Conservation (phyloP, 2,888 invertebrate species). For the Sphecodes monilicornis region DNA sequence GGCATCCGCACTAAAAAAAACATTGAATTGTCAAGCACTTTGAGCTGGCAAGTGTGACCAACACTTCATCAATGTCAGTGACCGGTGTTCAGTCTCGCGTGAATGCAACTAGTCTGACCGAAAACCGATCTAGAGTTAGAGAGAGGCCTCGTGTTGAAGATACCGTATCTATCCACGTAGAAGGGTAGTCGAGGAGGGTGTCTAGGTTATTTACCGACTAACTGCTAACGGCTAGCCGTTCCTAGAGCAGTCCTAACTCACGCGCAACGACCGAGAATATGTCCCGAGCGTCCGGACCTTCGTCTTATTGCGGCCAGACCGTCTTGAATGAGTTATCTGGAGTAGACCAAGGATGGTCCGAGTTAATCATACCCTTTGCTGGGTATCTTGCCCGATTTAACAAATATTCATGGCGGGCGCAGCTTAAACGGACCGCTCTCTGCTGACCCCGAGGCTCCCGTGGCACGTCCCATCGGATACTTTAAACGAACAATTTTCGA, state of each 20-base stretch:
- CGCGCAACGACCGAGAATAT: slow-evolving; percentile 77
- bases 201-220: slow-evolving; percentile 76
- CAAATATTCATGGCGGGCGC: slow-evolving; percentile 35
- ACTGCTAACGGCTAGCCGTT: slow-evolving; percentile 67
- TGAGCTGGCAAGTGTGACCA: background rate
- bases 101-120: slow-evolving; percentile 34
- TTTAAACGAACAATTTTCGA: background rate
- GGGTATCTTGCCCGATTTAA: background rate
- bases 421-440: background rate
- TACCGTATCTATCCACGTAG: slow-evolving; percentile 43
- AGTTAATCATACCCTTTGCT: slow-evolving; percentile 47
- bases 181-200: slow-evolving; percentile 56
- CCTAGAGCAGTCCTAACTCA: slow-evolving; percentile 75
- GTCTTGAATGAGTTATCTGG: slow-evolving; percentile 74
- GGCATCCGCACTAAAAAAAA: background rate
- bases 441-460: background rate
- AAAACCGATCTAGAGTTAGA: slow-evolving; percentile 52
- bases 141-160: slow-evolving; percentile 31
- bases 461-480: background rate
- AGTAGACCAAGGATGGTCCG: slow-evolving; percentile 26
- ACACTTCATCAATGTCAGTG: background rate
- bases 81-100: slow-evolving; percentile 19
- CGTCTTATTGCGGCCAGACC: slow-evolving; percentile 75
- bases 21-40: background rate
- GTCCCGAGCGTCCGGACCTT: slow-evolving; percentile 81